Evolutionary conservation across 2,888 invertebrate species (phyloP), one percentile per base, ranked within the genome.

Genomic region (Odontocerum albicorne): DNA sequence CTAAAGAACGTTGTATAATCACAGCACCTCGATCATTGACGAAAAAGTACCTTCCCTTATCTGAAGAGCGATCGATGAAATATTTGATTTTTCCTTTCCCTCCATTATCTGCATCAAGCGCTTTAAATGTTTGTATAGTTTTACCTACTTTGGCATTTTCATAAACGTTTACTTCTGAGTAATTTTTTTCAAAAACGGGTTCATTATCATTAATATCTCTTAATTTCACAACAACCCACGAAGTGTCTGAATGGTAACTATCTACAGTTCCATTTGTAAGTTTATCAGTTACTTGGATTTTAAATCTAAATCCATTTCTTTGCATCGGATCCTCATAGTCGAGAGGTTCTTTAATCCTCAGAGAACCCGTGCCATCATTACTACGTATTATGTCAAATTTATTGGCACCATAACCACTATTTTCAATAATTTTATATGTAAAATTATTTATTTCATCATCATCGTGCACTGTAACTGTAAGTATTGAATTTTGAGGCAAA

Each of bases 11-110:
- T 64, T 88, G 88, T 59, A 89, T 87, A 44, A 85, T 84, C 1
- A 90, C 87, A 0, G 86, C 86, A 22, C 89, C 89, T 66, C 85
- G 85, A 64, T 85, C 84, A 67, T 85, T 86, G 63, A 89, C 89
- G 20, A 81, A 79, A 69, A 90, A 89, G 67, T 89, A 88, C 50
- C 88, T 73, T 63, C 86, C 85, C 47, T 87, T 76, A 66, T 89
- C 88, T 1, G 87, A 87, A 17, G 80, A 75, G 39, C 88, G 75
- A 66, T 88, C 87, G 63, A 88, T 88, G 32, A 83, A 82, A 66
- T 86, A 87, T 1, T 81, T 81, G 1, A 83, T 82, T 68, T 83
- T 82, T 64, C 85, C 84, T 65, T 84, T 85, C 8, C 86, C 86
- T 8, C 86, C 86, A 66, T 87, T 87, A 70, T 92, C 91, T 1